Base-by-base conservation (phyloP, 2,797 vertebrate genomes). In the Danio jaintianensis region DNA sequence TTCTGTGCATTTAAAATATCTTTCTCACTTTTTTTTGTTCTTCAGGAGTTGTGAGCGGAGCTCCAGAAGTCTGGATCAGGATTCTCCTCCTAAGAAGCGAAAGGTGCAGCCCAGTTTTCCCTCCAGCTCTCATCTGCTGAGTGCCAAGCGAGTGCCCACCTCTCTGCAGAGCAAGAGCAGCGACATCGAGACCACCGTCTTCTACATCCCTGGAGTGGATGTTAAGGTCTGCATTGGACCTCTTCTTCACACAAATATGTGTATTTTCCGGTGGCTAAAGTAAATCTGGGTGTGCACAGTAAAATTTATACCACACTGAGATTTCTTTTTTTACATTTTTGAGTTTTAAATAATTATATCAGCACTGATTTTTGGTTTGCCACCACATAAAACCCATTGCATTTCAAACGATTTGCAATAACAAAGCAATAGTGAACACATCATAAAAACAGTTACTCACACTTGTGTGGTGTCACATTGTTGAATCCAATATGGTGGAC, bases 171-270 rank as follows among this genome's bases (percentile, higher is more conserved):
- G 96, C 87, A 99, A 99, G 89, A 91, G 95, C 66, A 96, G 94
- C 45, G 98, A 99, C 90, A 91, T 96, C 80, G 98, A 99, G 90
- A 99, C 96, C 78, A 99, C 98, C 5, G 95, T 99, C 42, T 99
- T 99, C 86, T 99, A 99, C 88, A 99, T 99, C 91, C 98, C 98
- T 83, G 98, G 98, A 81, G 98, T 99, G 52, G 98, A 99, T 72
- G 98, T 99, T 43, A 99, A 99, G 96, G 98, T 99, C 91, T 50
- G 84, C 53, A 45, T 29, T 0, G 29, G 63, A 89, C 20, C 40
- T 58, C 56, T 5, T n/a, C n/a, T 29, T 9, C 70, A 47, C 7
- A 52, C 4, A 80, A 5, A 29, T 62, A 9, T 38, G 4, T 62
- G 36, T 40, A 16, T 62, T 62, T 62, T 62, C 3, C 40, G 16